Base-by-base conservation (phyloP, 2,888 invertebrate species). In the Corbicula japonica region DNA sequence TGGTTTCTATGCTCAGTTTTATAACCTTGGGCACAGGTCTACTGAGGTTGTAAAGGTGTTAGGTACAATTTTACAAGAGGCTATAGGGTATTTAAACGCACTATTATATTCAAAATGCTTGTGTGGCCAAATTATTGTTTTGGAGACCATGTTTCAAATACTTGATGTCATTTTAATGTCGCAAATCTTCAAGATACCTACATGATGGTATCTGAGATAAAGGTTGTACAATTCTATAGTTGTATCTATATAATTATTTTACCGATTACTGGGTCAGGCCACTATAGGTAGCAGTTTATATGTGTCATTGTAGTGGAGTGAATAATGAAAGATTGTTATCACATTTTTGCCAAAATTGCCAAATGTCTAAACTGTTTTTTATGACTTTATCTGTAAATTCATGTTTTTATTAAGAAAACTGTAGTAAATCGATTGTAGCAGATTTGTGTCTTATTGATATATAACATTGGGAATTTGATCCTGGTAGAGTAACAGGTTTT, bases 401-500 rank as follows among this genome's bases (percentile, higher is more conserved):
- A 21, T n/a, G 58, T 58, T 58, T 21, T 35, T 58, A 35, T 58
- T n/a, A 35, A 50, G 28, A 56, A 56, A 56, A 56, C 34, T 2
- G 30, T 21, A n/a, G 35, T 58, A 35, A 35, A 58, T 35, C 21
- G 35, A 58, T 58, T 15, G 35, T 10, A 1, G 3, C 21, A 35
- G 35, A 58, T 58, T n/a, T 34, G n/a, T 58, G 35, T 58, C 35
- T 21, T 58, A 58, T 58, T 35, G 32, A 56, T 56, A 52, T 56
- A 32, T 30, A 4, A 56, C 41, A 35, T 35, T 23, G 23, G 54
- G 34, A 58, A 58, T 28, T 35, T 58, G 58, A 58, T 58, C 58
- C 1, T 34, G 2, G 32, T 32, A 28, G 10, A 32, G n/a, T 32
- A 32, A 30, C 15, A 23, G 26, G 54, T 28, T 23, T 10, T 54